Conservation (phyloP, 2,113 vertebrate genomes). For the Takifugu bimaculatus region DNA sequence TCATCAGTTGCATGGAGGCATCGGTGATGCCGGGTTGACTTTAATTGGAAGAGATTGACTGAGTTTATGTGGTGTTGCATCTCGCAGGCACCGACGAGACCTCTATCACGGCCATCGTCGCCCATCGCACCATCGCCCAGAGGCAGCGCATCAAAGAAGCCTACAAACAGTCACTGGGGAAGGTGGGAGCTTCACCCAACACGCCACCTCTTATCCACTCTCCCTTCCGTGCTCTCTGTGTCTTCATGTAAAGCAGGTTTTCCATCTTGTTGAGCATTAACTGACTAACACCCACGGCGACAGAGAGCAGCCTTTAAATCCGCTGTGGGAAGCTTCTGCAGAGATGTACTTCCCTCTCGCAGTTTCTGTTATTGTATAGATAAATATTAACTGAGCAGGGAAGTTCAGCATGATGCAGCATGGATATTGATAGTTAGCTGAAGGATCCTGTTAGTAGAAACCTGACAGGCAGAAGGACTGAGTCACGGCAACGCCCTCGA, state of each 20-base stretch:
- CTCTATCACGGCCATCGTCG: conserved; percentile 74
- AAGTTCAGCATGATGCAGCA: no score
- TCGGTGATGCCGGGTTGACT: no score
- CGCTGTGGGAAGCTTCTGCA: neutral
- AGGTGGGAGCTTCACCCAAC: conserved; percentile 73
- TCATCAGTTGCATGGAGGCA: no score
- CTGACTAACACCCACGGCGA: conserved; percentile 7
- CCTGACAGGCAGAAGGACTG: conserved; percentile 56
- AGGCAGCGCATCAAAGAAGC: conserved; percentile 87
- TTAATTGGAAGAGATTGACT: no score
- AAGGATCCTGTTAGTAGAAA: conserved; percentile 5
- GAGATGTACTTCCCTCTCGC: neutral
- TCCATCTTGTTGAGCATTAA: conserved; percentile 50
- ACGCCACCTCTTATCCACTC: neutral
- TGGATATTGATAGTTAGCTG: conserved; percentile 19
- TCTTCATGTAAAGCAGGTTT: neutral
- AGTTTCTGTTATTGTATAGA: neutral
- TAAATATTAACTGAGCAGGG: no score
- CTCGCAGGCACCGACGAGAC: conserved; percentile 87
- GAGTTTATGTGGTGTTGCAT: conserved; percentile 1
- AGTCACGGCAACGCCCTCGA: conserved; percentile 54
- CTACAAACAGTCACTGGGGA: conserved; percentile 84
- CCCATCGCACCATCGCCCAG: conserved; percentile 80
- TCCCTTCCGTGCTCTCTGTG: neutral
- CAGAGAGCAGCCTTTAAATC: conserved; percentile 17